phyloP scores from a whole-genome alignment of 2,888 invertebrate genomes.

The Aquatica leii region DNA sequence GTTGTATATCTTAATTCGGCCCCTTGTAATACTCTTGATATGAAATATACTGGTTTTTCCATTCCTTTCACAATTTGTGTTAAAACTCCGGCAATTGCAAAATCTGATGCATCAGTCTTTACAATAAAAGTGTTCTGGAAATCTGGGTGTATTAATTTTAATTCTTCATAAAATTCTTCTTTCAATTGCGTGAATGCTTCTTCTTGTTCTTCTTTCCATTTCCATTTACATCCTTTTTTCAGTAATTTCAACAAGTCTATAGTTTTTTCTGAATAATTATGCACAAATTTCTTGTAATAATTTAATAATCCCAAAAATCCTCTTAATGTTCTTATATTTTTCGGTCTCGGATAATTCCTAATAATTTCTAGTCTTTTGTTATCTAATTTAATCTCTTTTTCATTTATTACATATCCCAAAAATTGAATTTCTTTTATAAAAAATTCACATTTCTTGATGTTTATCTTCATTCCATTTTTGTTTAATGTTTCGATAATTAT shows the following conservation, averaged over 20 bases:
- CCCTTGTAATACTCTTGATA: constrained; percentile 5
- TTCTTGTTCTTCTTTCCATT: neutral
- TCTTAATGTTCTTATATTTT: constrained; percentile 4
- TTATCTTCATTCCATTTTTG: constrained; percentile 4
- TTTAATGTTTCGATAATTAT: neutral
- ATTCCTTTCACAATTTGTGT: too few species aligned
- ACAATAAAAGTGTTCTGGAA: too few species aligned
- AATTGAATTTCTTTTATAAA: constrained; percentile 2
- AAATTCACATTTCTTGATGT: constrained; percentile 16
- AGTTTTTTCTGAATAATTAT: neutral
- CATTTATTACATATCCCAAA: constrained; percentile 14
- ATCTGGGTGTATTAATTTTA: neutral
- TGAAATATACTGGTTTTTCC: constrained; percentile 14
- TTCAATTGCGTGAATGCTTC: neutral
- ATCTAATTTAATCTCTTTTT: neutral
- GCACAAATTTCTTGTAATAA: constrained; percentile 13
- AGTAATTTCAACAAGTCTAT: neutral
- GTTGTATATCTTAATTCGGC: constrained; percentile 8
- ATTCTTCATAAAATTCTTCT: neutral
- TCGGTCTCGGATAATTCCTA: neutral
- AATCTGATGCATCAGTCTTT: too few species aligned
- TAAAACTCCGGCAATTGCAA: too few species aligned
- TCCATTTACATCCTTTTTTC: too few species aligned
- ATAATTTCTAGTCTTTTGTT: neutral
- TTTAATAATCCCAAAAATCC: constrained; percentile 9